Conservation (phyloP, 2,797 vertebrate species). For the Poecilia gillii region DNA sequence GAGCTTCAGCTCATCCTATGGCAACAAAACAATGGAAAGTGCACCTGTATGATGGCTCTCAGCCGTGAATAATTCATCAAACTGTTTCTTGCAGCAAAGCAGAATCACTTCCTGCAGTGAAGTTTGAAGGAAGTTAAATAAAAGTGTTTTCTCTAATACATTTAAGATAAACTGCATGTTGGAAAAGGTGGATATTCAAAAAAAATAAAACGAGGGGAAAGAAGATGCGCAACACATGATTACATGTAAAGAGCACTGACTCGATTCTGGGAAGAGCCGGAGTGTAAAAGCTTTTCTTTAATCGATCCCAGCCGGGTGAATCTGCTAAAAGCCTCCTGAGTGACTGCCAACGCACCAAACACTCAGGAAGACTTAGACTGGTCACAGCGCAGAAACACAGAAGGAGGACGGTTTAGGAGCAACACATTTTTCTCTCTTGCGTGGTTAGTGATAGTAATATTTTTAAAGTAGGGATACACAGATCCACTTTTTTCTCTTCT, state of each 20-base stretch:
- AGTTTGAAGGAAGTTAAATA: neutral
- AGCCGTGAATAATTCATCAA: conserved; percentile 57
- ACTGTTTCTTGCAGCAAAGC: conserved; percentile 4
- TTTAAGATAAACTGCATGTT: neutral
- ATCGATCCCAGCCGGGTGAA: conserved; percentile 61
- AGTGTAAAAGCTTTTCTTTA: conserved; percentile 68
- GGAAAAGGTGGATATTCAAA: neutral
- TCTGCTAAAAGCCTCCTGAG: conserved; percentile 34
- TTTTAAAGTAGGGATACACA: neutral
- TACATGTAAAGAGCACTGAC: conserved; percentile 30
- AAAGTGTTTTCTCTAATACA: neutral
- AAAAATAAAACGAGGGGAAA: neutral
- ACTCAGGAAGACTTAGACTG: neutral
- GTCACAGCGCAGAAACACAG: neutral
- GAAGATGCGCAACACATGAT: neutral
- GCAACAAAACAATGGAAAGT: neutral
- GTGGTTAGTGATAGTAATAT: neutral
- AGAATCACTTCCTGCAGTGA: conserved; percentile 1
- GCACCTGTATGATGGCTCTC: conserved; percentile 9
- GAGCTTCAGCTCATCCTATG: neutral
- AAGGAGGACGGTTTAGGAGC: neutral
- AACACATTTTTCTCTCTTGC: neutral
- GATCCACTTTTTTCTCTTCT: no score
- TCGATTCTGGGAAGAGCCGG: conserved; percentile 61
- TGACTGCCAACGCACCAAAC: conserved; percentile 21